Base-by-base conservation (phyloP, 1,140 invertebrate genomes). In the Tetraneura akinire region DNA sequence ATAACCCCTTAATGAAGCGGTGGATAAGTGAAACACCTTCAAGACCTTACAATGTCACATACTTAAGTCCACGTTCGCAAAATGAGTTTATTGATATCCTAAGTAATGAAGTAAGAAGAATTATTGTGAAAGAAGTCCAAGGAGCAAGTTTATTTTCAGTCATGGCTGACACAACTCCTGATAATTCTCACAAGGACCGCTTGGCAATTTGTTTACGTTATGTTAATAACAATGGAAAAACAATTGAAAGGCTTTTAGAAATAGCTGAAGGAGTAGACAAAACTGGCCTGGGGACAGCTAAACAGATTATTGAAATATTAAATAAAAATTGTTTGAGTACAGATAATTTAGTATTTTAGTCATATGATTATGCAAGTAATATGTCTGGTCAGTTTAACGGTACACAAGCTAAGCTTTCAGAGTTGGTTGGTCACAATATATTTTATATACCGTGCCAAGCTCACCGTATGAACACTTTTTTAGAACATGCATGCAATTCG, bases 31-130 rank as follows among this genome's bases (percentile, higher is more conserved):
- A 78, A 32, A 78, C 1, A 78, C 13, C 13, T 6, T 32, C 29
- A 29, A 14, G 74, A 37, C 13, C 26, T 32, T 53, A 76, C 51
- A 23, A 55, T 60, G 23, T 21, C 32, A 78, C 74, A 37, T 78
- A 78, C 49, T 23, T 78, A 42, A 62, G 74, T 62, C 55, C n/a
- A 29, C 14, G 26, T 14, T 78, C 74, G 3, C 55, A 78, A 60
- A 78, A 78, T 42, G 74, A 78, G 29, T 78, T 78, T 45, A 57
- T 62, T 78, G 14, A 60, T 23, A 32, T 78, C 21, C 55, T 78
- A n/a, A 23, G 16, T 16, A 42, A 37, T 60, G 53, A 57, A 60
- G 32, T 51, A 13, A 32, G 26, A 60, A 14, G 42, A 42, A 37
- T 21, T 32, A 78, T 78, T 60, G 11, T 42, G 3, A 37, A 60